Evolutionary conservation across 1,140 invertebrate species (phyloP).

Genomic region (Papilio helenus): DNA sequence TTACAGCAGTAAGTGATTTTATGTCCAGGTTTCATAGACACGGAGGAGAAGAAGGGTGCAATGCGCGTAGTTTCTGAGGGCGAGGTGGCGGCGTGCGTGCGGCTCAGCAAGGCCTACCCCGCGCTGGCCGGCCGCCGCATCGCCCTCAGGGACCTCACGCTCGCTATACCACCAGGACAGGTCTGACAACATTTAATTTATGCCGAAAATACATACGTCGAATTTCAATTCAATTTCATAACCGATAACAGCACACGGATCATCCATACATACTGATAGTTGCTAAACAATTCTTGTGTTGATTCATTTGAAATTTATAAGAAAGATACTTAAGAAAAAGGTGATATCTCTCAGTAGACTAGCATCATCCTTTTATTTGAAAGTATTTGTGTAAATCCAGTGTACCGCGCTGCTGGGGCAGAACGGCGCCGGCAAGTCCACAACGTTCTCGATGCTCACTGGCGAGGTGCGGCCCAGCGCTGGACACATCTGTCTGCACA

Average conservation of each 20-base stretch:
- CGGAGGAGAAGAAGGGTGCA: conserved; percentile 54
- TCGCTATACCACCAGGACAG: conserved; percentile 75
- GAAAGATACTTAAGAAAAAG: too few relatives aligned
- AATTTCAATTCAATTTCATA: too few relatives aligned
- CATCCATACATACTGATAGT: too few relatives aligned
- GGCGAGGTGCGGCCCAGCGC: conserved; percentile 84
- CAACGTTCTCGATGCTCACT: conserved; percentile 89
- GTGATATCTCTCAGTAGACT: not conserved
- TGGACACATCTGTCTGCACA: conserved; percentile 81
- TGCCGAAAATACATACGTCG: not conserved
- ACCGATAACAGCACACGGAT: too few relatives aligned
- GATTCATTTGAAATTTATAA: too few relatives aligned
- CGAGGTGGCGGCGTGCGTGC: conserved; percentile 75
- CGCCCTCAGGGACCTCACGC: conserved; percentile 73
- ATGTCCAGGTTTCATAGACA: conserved; percentile 59
- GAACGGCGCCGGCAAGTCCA: conserved; percentile 90
- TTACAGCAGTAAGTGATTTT: not conserved
- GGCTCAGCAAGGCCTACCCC: conserved; percentile 77
- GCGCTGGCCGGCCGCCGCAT: conserved; percentile 70
- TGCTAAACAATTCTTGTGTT: too few relatives aligned
- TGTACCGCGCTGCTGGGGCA: conserved; percentile 91
- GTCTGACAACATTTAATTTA: conserved; percentile 29
- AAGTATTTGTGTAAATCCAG: conserved; percentile 48
- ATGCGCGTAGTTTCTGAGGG: conserved; percentile 38
- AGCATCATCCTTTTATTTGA: not conserved